Percentiles rank a stretch among this genome's conserved stretches.
Evolutionary conservation across 2,888 invertebrate species (phyloP).

Genomic region (Gnatocerus cornutus): DNA sequence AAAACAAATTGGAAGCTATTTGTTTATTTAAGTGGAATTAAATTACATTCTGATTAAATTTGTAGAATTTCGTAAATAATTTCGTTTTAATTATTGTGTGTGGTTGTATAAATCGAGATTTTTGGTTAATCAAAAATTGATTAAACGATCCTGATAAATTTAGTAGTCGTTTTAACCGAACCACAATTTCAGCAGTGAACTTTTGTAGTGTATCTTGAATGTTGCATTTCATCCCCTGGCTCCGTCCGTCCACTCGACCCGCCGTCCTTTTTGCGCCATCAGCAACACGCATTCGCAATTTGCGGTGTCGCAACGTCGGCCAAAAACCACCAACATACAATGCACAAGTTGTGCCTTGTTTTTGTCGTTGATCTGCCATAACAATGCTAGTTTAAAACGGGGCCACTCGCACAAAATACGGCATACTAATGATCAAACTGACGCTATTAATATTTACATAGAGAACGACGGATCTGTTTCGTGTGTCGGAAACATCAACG

Average conservation of each 20-base stretch:
- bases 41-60: slow-evolving; percentile 23
- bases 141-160: too few species aligned
- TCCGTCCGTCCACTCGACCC: neutral
- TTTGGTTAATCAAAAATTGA: slow-evolving; percentile 24
- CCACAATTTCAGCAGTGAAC: too few species aligned
- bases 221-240: neutral
- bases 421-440: slow-evolving; percentile 38
- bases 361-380: slow-evolving; percentile 31
- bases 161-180: too few species aligned
- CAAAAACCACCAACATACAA: slow-evolving; percentile 43
- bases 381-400: slow-evolving; percentile 36
- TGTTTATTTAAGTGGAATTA: slow-evolving; percentile 30
- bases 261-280: slow-evolving; percentile 27
- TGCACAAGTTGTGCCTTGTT: slow-evolving; percentile 39
- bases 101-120: slow-evolving; percentile 8
- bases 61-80: slow-evolving; percentile 27
- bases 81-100: slow-evolving; percentile 31
- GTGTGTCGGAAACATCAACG: slow-evolving; percentile 57
- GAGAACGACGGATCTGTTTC: slow-evolving; percentile 51
- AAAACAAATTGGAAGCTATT: too few species aligned
- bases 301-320: slow-evolving; percentile 40
- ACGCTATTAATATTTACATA: slow-evolving; percentile 57
- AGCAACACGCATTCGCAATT: slow-evolving; percentile 41
- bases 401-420: slow-evolving; percentile 26
- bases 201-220: too few species aligned